Evolutionary conservation across 2,797 vertebrate species (phyloP).

Genomic region (Erpetoichthys calabaricus): DNA sequence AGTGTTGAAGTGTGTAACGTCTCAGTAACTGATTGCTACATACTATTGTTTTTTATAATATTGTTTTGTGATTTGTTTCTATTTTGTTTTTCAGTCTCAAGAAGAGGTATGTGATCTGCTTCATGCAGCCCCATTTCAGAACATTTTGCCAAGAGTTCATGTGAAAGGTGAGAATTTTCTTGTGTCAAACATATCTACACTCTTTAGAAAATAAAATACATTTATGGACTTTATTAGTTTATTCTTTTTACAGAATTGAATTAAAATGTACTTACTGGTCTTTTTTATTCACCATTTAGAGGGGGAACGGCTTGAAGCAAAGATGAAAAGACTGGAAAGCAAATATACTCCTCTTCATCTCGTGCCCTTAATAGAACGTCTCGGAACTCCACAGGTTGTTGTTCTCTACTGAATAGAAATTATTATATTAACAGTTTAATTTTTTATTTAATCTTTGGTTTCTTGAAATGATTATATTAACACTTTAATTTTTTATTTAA

Average conservation of each 20-base stretch:
- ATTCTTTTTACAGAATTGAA: too few species aligned
- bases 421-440: too few species aligned
- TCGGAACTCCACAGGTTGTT: slow-evolving; percentile 89
- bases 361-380: slow-evolving; percentile 87
- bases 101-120: slow-evolving; percentile 94
- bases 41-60: too few species aligned
- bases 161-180: slow-evolving; percentile 69
- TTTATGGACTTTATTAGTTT: too few species aligned
- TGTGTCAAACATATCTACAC: background rate
- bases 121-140: slow-evolving; percentile 92
- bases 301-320: slow-evolving; percentile 90
- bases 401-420: background rate
- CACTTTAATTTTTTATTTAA: too few species aligned
- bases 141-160: slow-evolving; percentile 88
- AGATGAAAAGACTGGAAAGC: slow-evolving; percentile 95
- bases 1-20: too few species aligned
- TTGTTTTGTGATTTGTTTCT: too few species aligned
- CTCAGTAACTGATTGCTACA: too few species aligned
- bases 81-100: slow-evolving; percentile 62
- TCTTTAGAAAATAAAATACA: background rate
- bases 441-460: too few species aligned
- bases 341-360: slow-evolving; percentile 90
- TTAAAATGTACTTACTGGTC: background rate
- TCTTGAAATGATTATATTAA: too few species aligned
- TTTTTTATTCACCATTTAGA: slow-evolving; percentile 45